Evolutionary conservation across 2,888 invertebrate genomes (phyloP).

Genomic region (Nemurella pictetii): DNA sequence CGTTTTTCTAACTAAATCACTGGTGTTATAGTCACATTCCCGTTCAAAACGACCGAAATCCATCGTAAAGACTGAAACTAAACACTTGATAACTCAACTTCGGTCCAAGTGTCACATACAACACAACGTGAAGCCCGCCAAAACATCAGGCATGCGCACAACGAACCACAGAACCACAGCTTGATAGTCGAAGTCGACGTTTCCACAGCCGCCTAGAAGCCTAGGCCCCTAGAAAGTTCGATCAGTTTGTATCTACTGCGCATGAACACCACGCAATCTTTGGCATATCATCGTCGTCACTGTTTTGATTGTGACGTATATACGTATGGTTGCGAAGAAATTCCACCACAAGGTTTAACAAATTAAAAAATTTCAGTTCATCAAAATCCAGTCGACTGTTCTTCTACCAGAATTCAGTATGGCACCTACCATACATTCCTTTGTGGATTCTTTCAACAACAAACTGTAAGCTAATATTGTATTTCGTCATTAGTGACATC

Average conservation of each 20-base stretch:
- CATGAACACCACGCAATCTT: background rate
- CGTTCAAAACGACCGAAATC: background rate
- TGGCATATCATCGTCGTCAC: background rate
- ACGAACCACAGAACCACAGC: background rate
- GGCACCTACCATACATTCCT: slow-evolving; percentile 64
- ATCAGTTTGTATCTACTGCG: background rate
- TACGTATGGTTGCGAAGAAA: background rate
- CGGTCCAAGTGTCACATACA: too few relatives aligned
- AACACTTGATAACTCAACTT: background rate
- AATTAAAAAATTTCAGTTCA: background rate
- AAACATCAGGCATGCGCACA: too few relatives aligned
- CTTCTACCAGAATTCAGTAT: slow-evolving; percentile 49
- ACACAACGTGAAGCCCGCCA: background rate
- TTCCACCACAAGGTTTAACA: background rate
- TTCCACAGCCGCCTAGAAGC: background rate
- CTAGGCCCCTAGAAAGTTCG: background rate
- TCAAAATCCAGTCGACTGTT: background rate
- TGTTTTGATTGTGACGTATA: background rate
- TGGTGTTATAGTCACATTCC: background rate
- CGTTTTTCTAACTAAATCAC: too few relatives aligned
- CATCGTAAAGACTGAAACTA: background rate
- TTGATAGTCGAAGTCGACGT: background rate
- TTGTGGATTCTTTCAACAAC: slow-evolving; percentile 70
- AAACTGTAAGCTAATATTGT: slow-evolving; percentile 64
- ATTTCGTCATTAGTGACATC: too few relatives aligned